A percentile compares a stretch with the other conserved stretches of the same genome.
Evolutionary conservation across 2,888 invertebrate species (phyloP).

Genomic region (Temnothorax unifasciatus): DNA sequence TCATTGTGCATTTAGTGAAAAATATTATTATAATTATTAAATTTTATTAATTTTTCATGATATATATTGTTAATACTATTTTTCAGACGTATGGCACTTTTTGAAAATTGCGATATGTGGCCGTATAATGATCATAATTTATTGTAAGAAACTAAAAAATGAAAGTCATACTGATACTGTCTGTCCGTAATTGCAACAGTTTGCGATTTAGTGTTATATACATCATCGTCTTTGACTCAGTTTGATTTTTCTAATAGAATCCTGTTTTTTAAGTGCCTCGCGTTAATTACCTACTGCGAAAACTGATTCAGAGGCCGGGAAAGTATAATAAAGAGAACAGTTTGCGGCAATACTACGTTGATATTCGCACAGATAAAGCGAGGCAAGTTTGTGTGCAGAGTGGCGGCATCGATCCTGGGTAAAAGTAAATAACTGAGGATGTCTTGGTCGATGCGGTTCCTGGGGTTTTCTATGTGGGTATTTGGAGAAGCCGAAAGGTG

Average conservation of each 20-base stretch:
- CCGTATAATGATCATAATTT: neutral
- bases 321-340: conserved; percentile 28
- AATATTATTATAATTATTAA: neutral
- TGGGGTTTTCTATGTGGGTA: conserved; percentile 60
- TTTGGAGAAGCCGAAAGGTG: conserved; percentile 63
- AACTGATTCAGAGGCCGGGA: neutral
- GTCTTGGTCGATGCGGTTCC: conserved; percentile 55
- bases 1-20: neutral
- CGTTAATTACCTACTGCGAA: conserved; percentile 13
- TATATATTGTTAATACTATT: neutral
- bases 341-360: conserved; percentile 31
- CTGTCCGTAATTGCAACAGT: neutral
- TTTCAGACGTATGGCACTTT: neutral
- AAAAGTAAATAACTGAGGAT: conserved; percentile 79
- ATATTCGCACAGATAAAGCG: conserved; percentile 47
- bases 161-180: neutral
- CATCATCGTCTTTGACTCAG: neutral
- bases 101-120: neutral
- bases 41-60: neutral
- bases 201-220: neutral
- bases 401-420: conserved; percentile 79
- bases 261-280: neutral
- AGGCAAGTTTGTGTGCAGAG: conserved; percentile 43
- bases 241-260: neutral
- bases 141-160: neutral